Evolutionary conservation across 2,888 invertebrate genomes (phyloP), one percentile per base, ranked within the genome.

Genomic region (Philaethria dido): DNA sequence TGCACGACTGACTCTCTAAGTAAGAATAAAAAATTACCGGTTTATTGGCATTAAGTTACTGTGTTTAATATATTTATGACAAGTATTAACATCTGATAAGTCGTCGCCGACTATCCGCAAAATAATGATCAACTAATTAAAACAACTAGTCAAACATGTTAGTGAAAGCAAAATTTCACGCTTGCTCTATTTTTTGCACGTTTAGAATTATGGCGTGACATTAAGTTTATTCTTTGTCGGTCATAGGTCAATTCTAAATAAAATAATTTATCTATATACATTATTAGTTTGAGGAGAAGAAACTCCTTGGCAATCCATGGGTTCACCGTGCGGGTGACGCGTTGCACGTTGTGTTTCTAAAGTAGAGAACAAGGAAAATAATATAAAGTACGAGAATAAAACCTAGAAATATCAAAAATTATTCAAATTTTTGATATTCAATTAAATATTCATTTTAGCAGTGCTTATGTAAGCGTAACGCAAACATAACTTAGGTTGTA

Each of bases 111-210:
- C 70, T 29, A 54, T 47, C 55, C 29, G 61, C 50, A 57, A 55
- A 44, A 76, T 78, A 84, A 84, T 85, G 81, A 87, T 80, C 80
- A 75, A 69, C 77, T 88, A 84, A 89, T 89, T 87, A 89, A 80
- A 79, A 77, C 78, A 77, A 76, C 80, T 75, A 79, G 79, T 76
- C 80, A 81, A 83, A 84, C 83, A 77, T 78, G 84, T 74, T 78
- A 89, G 91, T 89, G 91, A 91, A 92, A 91, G 91, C 77, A 69
- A 76, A 80, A 81, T 85, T 86, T 84, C 84, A 87, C 84, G 82
- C 81, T 74, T 83, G 85, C 72, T 81, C 85, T 78, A 84, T 85
- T 84, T 69, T 52, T 66, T 60, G 64, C 62, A 48, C 62, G 42
- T 42, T 39, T 64, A 42, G 54, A 39, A 39, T 60, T 66, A 44